Conservation (phyloP, 1,140 invertebrate genomes). For the Drosophila guanche region DNA sequence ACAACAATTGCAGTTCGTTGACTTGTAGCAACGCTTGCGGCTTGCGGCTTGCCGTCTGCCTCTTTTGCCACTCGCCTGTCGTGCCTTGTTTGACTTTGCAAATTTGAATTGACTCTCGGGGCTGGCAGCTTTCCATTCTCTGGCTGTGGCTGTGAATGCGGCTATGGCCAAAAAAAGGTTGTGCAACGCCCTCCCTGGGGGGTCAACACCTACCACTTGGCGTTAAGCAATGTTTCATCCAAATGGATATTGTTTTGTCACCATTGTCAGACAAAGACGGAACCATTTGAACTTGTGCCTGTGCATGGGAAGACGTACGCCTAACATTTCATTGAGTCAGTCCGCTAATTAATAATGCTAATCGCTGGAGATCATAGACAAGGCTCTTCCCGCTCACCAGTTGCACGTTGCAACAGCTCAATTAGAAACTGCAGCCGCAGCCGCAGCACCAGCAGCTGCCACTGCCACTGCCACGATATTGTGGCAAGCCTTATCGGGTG, state of each 20-base stretch:
- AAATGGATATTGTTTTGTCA: conserved; percentile 32
- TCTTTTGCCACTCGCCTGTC: conserved; percentile 16
- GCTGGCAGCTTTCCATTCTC: conserved; percentile 40
- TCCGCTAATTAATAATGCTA: conserved; percentile 72
- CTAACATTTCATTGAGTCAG: conserved; percentile 51
- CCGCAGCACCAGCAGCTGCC: conserved; percentile 21
- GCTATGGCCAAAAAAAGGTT: conserved; percentile 46
- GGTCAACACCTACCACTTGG: conserved; percentile 68
- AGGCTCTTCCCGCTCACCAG: conserved; percentile 12
- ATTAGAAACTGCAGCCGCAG: conserved; percentile 52
- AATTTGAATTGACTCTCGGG: conserved; percentile 37
- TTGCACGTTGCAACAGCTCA: conserved; percentile 68
- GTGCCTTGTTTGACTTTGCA: conserved; percentile 32
- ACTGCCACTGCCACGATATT: conserved; percentile 48
- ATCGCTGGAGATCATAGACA: conserved; percentile 45
- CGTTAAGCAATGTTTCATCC: conserved; percentile 29
- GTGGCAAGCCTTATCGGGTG: conserved; percentile 58
- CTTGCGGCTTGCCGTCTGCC: conserved; percentile 27
- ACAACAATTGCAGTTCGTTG: conserved; percentile 29
- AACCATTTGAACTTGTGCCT: conserved; percentile 24
- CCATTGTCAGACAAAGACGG: background rate
- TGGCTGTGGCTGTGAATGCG: background rate
- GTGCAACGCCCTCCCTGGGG: conserved; percentile 57
- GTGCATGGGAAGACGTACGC: conserved; percentile 49
- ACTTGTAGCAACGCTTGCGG: conserved; percentile 22